Conservation (phyloP, 1,140 invertebrate species). For the Micrasema longulum region DNA sequence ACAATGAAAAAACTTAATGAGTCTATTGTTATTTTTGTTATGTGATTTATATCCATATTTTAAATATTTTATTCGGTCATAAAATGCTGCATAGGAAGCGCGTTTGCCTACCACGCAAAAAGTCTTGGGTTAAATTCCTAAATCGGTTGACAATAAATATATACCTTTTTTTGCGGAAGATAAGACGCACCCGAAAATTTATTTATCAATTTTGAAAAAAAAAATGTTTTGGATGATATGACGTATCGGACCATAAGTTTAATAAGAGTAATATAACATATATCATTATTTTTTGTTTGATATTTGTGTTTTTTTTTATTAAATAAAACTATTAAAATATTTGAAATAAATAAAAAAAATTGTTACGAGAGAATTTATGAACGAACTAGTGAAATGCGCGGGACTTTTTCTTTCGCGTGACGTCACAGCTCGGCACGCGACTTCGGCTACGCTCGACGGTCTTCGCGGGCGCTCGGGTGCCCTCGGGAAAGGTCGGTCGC, state of each 20-base stretch:
- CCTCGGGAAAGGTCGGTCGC: constrained; percentile 31
- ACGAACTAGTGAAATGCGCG: constrained; percentile 26
- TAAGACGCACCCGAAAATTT: no score
- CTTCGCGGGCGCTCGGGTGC: constrained; percentile 15
- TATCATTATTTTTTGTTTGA: neutral
- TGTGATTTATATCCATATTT: no score
- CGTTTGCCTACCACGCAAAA: no score
- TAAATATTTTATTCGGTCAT: no score
- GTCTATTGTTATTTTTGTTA: no score
- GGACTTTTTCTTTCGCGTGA: constrained; percentile 18
- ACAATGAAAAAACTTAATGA: no score
- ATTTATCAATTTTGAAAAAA: no score
- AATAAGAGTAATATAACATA: no score
- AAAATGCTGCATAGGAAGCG: neutral
- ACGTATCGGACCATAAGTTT: no score
- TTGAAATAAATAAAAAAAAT: neutral
- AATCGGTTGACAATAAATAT: neutral
- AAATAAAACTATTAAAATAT: neutral
- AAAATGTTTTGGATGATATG: no score
- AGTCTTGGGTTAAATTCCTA: neutral
- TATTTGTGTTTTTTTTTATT: neutral
- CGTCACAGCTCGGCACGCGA: constrained; percentile 2
- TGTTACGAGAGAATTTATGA: neutral
- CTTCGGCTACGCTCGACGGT: neutral
- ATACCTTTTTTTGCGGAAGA: neutral